These are phyloP conservation scores for Corythornis leucogaster DNA, from an alignment of 2,797 vertebrate species.

Conservation along the genomic window DNA sequence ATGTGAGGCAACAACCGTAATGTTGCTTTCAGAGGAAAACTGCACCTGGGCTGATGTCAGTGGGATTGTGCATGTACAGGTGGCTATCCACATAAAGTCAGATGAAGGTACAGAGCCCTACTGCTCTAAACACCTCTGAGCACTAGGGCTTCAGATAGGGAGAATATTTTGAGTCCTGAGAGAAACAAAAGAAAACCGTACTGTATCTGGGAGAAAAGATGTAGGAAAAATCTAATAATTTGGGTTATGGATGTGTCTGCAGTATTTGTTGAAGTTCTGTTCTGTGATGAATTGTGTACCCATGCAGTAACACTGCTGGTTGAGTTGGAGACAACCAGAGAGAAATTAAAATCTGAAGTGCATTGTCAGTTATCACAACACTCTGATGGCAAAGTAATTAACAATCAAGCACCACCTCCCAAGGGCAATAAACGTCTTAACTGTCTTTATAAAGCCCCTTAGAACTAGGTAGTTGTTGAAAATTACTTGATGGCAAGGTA, in stretches of 20 bases:
- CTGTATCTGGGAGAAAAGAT: not conserved
- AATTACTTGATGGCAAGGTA: not conserved
- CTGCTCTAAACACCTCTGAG: not conserved
- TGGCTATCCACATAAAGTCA: not conserved
- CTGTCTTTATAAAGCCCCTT: not conserved
- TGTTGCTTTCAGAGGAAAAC: not conserved
- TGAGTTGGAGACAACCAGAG: not conserved
- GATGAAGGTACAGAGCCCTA: not conserved
- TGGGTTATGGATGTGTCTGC: not conserved
- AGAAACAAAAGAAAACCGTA: not conserved
- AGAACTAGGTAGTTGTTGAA: not conserved
- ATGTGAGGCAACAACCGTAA: not conserved
- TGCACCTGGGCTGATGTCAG: not conserved
- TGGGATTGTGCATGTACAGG: accelerated
- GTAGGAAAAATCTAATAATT: not conserved
- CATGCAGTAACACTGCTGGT: not conserved
- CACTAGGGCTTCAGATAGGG: accelerated
- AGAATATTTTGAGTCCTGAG: not conserved
- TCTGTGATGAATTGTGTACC: not conserved
- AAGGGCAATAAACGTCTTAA: not conserved
- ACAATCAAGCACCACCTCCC: not conserved
- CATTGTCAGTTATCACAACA: not conserved
- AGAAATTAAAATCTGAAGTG: not conserved
- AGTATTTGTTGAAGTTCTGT: not conserved
- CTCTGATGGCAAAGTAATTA: not conserved